Evolutionary conservation across 2,888 invertebrate genomes (phyloP), one percentile per base, ranked within the genome.

Genomic region (Sarcophaga variegata): DNA sequence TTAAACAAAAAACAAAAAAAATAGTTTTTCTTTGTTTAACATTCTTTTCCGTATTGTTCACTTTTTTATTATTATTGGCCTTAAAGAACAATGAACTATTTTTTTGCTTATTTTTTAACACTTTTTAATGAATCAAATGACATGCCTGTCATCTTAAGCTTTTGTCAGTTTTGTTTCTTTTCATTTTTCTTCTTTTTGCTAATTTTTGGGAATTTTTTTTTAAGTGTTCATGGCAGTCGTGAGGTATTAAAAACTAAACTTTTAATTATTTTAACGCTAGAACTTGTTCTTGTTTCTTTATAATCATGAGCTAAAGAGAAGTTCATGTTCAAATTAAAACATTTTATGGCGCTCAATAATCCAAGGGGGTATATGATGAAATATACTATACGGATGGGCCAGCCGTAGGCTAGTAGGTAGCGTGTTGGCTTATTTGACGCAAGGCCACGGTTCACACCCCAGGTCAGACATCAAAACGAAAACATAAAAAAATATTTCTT

Each of bases 51-150:
- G 5, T 54, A 54, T 54, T 54, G 12, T 54, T 54, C 22, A 27
- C 54, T 8, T 25, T 4, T 12, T 22, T 69, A 75, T 81, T 71
- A 22, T 72, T 71, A 22, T 80, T 72, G 54, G 49, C 27, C 25
- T 14, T 60, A 47, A 27, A 60, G 37, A 72, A 12, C 45, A 59
- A 60, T 69, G 27, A 22, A 27, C 54, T 54, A 62, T 62, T 14
- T 8, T 60, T 37, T n/a, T 37, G 12, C 14, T n/a, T 37, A 0
- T 4, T 20, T 62, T 67, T 17, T 11, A 63, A 20, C 12, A 5
- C 22, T 67, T 82, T 49, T 12, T 45, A 62, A 59, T 8, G 62
- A 69, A 69, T 20, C 64, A 45, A 59, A 70, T 82, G 54, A 70
- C n/a, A 59, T 64, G 37, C 1, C 37, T 37, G 70, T 12, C 59